phyloP scores from a whole-genome alignment of 2,113 vertebrate species.

The Dasypus novemcinctus region DNA sequence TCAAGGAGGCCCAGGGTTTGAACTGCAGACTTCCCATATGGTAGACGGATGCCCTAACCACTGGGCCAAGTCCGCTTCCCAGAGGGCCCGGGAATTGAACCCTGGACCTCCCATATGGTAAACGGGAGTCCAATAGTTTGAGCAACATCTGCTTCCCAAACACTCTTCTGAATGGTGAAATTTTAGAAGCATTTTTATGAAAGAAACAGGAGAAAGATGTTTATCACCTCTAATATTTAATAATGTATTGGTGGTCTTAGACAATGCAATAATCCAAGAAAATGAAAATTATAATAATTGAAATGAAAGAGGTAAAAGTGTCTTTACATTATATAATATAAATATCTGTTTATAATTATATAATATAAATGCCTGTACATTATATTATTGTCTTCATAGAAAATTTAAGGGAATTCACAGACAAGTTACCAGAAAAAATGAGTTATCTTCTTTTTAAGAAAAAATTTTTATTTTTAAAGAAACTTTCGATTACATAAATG shows the following conservation, averaged over 20 bases:
- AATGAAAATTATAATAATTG: neutral
- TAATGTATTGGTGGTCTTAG: neutral
- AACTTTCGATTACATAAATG: too few relatives aligned
- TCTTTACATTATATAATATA: neutral
- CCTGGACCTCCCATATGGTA: too few relatives aligned
- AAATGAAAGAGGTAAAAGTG: neutral
- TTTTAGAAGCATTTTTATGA: conserved; percentile 4
- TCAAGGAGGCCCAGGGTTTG: too few relatives aligned
- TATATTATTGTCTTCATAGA: neutral
- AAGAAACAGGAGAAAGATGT: neutral
- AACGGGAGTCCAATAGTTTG: too few relatives aligned
- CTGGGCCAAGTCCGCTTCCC: too few relatives aligned
- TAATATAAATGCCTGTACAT: neutral
- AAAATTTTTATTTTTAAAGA: too few relatives aligned
- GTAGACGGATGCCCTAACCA: too few relatives aligned
- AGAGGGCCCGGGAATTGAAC: too few relatives aligned
- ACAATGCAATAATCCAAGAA: neutral
- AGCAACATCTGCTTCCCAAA: too few relatives aligned
- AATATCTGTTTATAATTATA: too few relatives aligned
- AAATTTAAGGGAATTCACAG: neutral
- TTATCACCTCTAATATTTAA: neutral
- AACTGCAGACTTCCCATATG: too few relatives aligned
- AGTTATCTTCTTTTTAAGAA: neutral
- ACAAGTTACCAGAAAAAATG: neutral
- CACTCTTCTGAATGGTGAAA: neutral